Conservation (phyloP, 2,113 vertebrate species). For the Electrona antarctica region DNA sequence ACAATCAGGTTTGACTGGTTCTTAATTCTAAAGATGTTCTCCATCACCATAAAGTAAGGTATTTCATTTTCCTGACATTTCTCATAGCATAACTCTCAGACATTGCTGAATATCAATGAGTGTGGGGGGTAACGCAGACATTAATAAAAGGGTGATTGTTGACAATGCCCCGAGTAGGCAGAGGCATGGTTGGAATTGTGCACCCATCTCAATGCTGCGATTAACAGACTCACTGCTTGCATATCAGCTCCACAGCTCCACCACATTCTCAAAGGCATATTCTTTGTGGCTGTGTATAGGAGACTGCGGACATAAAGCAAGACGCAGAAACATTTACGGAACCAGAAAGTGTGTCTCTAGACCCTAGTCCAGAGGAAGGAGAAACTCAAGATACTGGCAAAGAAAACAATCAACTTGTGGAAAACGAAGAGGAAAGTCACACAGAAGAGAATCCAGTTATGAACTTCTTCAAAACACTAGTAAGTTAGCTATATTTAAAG, state of each 20-base stretch:
- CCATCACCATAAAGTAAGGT: conserved; percentile 34
- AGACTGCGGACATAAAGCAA: conserved; percentile 58
- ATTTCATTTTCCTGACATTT: conserved; percentile 60
- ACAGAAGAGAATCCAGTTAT: conserved; percentile 86
- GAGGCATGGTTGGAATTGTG: conserved; percentile 85
- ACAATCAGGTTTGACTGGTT: not conserved
- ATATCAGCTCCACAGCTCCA: conserved; percentile 67
- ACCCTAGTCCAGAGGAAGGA: conserved; percentile 40
- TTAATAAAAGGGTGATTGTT: conserved; percentile 84
- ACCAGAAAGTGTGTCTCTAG: conserved; percentile 44
- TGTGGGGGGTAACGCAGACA: conserved; percentile 71
- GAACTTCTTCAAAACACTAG: conserved; percentile 97
- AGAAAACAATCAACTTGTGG: conserved; percentile 42
- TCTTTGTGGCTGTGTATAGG: conserved; percentile 75
- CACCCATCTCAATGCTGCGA: conserved; percentile 78
- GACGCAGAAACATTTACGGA: conserved; percentile 49
- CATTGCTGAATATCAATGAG: conserved; percentile 85
- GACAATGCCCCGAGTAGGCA: conserved; percentile 77
- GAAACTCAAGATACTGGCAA: conserved; percentile 35
- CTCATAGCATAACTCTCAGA: conserved; percentile 64
- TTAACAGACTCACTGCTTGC: conserved; percentile 74
- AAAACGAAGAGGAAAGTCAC: conserved; percentile 52
- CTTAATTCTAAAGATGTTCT: not conserved
- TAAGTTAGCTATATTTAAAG: conserved; percentile 73
- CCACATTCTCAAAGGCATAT: conserved; percentile 66